Base-by-base conservation (phyloP, 2,797 vertebrate species). In the Catharus ustulatus region DNA sequence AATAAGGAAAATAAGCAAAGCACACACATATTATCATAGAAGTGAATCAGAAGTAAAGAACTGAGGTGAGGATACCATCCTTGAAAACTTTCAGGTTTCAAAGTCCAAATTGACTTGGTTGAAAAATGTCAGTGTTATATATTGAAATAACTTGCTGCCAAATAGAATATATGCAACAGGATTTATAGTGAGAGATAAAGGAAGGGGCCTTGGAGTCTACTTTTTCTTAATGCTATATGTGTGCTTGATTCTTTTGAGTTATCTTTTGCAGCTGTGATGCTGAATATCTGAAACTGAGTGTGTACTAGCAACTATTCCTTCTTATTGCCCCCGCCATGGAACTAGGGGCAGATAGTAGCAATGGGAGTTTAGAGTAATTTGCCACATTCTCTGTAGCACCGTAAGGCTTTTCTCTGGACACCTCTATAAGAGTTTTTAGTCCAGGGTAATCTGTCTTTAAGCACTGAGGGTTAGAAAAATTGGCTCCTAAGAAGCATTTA, bases 81-180 rank as follows among this genome's bases (percentile, higher is more conserved):
- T 87, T 84, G 93, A 73, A 79, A 23, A 20, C 51, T 48, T 89
- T n/a, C 30, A 51, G 59, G 9, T 74, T 61, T 76, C 10, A 3
- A 71, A 94, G 91, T 91, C 80, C 72, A 38, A 95, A 81, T 45
- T 74, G 58, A 95, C 66, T 91, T 92, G 40, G 64, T 90, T 95
- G 84, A 95, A 96, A 94, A 96, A 94, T 89, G 38, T 54, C 69
- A 63, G 49, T 43, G 15, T 89, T 97, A 86, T 90, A 74, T 52
- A 42, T 30, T 91, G 68, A 89, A 96, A 87, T 89, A 96, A 23
- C 45, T 72, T 71, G 48, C 85, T 94, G 79, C 66, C 76, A 97
- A 96, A 94, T 55, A 94, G 91, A 92, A 94, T 93, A 89, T 38
- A 78, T 49, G 63, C 58, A 84, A 79, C 42, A 91, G 73, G 87